phyloP scores from a whole-genome alignment of 2,888 invertebrate species.

The Netelia inedita region DNA sequence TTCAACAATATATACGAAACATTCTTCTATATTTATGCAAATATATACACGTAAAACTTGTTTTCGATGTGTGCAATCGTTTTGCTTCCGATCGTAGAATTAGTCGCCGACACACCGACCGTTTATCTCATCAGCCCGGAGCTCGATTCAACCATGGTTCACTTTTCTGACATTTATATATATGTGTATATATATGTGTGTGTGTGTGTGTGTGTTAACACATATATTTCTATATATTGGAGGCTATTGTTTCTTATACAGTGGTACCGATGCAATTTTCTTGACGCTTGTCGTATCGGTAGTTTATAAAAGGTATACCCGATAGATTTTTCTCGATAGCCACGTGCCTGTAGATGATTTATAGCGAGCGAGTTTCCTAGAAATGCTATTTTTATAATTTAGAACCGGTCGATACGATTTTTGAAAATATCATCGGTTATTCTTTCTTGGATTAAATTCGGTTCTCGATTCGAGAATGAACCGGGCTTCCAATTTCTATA shows the following conservation, averaged over 20 bases:
- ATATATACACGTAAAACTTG: not conserved
- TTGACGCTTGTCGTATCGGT: not conserved
- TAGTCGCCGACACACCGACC: slow-evolving; percentile 49
- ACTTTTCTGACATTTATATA: not conserved
- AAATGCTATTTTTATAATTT: too few relatives aligned
- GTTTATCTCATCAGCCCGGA: slow-evolving; percentile 61
- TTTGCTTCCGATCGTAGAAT: slow-evolving; percentile 57
- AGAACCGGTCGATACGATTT: not conserved
- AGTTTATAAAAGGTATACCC: not conserved
- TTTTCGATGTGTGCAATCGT: slow-evolving; percentile 40
- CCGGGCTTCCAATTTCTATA: too few relatives aligned
- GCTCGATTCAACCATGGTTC: slow-evolving; percentile 14
- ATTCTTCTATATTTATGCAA: slow-evolving; percentile 8
- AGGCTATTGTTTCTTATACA: slow-evolving; percentile 7
- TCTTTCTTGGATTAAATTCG: not conserved
- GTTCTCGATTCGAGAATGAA: too few relatives aligned
- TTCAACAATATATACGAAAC: slow-evolving; percentile 27
- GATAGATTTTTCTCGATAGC: not conserved
- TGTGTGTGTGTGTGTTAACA: not conserved
- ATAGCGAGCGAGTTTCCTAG: not conserved
- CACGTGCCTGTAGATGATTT: not conserved
- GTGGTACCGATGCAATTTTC: not conserved
- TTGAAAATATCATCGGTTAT: not conserved
- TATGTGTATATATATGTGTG: not conserved
- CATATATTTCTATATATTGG: not conserved